Conservation (phyloP, 2,113 vertebrate species). For the Rhineura floridana region DNA sequence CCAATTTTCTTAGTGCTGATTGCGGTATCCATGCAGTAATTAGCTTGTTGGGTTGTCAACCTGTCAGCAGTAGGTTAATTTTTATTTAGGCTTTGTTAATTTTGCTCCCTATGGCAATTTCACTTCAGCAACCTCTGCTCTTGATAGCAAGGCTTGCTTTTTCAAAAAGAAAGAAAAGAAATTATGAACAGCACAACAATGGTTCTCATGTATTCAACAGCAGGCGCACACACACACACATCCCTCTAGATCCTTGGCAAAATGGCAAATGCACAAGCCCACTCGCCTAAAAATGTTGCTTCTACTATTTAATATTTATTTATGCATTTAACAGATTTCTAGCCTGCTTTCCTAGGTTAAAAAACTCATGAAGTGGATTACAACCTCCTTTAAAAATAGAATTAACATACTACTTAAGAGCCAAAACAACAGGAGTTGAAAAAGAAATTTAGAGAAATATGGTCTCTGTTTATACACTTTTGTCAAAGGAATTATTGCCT, state of each 20-base stretch:
- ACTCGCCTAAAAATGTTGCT: background rate
- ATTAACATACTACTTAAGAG: no score
- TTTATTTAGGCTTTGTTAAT: slow-evolving; percentile 6
- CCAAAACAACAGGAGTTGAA: no score
- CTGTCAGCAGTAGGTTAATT: slow-evolving; percentile 4
- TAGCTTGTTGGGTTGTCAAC: background rate
- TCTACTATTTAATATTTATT: background rate
- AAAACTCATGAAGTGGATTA: no score
- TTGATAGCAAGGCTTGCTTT: background rate
- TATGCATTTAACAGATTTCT: background rate
- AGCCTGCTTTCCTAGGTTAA: no score
- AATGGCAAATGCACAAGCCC: background rate
- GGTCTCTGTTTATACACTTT: no score
- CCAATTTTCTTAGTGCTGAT: background rate
- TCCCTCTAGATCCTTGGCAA: background rate
- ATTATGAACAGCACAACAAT: background rate
- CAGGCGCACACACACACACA: background rate
- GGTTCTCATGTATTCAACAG: background rate
- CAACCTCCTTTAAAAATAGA: no score
- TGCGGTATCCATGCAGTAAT: background rate
- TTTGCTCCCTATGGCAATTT: background rate
- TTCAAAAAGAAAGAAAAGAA: background rate
- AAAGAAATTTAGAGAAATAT: no score
- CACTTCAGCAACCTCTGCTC: background rate
- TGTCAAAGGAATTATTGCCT: no score